Conservation (phyloP, 2,888 invertebrate genomes). For the Smittia sp. region DNA sequence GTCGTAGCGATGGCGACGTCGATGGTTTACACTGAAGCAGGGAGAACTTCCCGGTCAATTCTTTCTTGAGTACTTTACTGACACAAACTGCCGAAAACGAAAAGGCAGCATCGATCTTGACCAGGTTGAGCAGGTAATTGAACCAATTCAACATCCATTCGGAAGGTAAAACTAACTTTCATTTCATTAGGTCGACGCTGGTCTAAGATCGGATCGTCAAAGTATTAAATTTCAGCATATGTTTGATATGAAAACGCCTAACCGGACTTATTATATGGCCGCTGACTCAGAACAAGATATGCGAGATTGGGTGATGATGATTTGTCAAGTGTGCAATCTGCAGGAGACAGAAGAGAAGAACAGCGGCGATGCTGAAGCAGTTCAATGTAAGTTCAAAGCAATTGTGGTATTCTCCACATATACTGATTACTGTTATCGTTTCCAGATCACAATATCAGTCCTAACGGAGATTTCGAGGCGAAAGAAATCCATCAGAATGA, state of each 20-base stretch:
- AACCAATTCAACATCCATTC: no score
- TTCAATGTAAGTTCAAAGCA: conserved; percentile 49
- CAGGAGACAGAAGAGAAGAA: conserved; percentile 63
- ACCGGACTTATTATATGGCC: conserved; percentile 86
- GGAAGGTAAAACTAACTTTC: conserved; percentile 51
- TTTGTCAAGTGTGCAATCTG: conserved; percentile 87
- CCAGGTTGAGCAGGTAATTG: conserved; percentile 80
- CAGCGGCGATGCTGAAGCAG: conserved; percentile 51
- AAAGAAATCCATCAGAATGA: conserved; percentile 5
- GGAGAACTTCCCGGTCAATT: conserved; percentile 93
- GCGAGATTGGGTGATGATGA: conserved; percentile 92
- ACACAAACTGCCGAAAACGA: conserved; percentile 76
- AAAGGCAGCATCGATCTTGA: conserved; percentile 92
- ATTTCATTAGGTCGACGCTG: conserved; percentile 66
- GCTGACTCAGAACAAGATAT: conserved; percentile 90
- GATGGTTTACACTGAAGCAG: conserved; percentile 91
- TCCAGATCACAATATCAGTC: conserved; percentile 36
- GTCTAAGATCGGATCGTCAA: conserved; percentile 77
- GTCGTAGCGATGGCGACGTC: conserved; percentile 86
- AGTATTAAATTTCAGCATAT: conserved; percentile 70
- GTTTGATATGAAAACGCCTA: conserved; percentile 86
- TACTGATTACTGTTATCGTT: not conserved
- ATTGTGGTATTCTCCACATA: not conserved
- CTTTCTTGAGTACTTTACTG: conserved; percentile 89
- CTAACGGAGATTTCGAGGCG: conserved; percentile 22